phyloP scores from a whole-genome alignment of 2,113 vertebrate genomes.

The Accipiter cooperii region DNA sequence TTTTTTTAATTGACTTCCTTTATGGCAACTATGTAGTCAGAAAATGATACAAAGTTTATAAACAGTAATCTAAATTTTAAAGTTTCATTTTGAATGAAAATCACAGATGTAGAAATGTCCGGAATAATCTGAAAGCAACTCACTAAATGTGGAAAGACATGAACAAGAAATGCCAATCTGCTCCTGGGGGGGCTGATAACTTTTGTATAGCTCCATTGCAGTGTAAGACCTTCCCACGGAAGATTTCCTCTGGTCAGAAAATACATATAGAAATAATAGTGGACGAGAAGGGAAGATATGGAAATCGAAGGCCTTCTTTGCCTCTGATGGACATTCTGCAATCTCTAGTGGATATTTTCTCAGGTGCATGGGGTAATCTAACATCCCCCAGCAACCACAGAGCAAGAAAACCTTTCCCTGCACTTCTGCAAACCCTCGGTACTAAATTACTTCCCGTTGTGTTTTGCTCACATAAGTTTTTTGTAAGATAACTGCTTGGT shows the following conservation, averaged over 20 bases:
- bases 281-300: not conserved
- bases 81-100: not conserved
- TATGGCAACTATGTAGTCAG: not conserved
- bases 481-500: not conserved
- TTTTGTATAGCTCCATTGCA: not conserved
- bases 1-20: not conserved
- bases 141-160: not conserved
- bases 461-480: not conserved
- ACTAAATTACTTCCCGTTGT: not conserved
- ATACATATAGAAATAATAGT: rapidly evolving
- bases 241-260: not conserved
- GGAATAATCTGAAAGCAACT: not conserved
- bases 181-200: not conserved
- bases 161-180: not conserved
- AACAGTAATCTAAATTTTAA: not conserved
- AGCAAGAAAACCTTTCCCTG: not conserved
- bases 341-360: not conserved
- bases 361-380: not conserved
- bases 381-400: not conserved
- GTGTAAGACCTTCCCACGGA: not conserved
- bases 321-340: not conserved
- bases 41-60: not conserved
- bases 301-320: not conserved
- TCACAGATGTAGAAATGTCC: not conserved
- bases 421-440: not conserved